Evolutionary conservation across 2,888 invertebrate species (phyloP), one percentile per base, ranked within the genome.

Genomic region (Calameuta pallipes): DNA sequence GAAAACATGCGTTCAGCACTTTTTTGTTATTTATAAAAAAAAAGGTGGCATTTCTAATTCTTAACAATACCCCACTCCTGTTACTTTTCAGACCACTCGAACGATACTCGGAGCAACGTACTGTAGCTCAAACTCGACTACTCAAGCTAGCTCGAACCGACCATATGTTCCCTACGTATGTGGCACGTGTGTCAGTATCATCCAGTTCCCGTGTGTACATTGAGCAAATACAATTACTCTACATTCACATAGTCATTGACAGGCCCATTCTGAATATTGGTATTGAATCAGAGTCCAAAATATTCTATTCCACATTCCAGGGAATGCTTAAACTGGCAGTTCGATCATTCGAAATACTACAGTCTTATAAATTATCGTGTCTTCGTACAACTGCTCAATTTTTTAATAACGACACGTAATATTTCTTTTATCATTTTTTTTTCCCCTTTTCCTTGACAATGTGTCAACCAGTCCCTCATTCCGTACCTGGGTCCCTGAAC

Each of bases 181-280:
- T 56, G 56, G 56, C 56, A 56, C 56, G 56, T 56, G 23, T 56
- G 56, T 56, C 56, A 56, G 56, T 56, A 56, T 56, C 56, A 56
- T 56, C 56, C 56, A 56, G 56, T 56, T 9, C 56, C 56, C 56
- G 31, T 75, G 69, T 35, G 34, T 41, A 23, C 34, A 1, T 34
- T 36, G 76, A 81, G 70, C 75, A 79, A 78, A 81, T 56, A 81
- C 74, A 80, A 80, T 81, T 80, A 79, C 77, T 77, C 76, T 74
- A 36, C 76, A 41, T 69, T 35, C 70, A 11, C 74, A 30, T 33
- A 56, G 73, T 30, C 78, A 41, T 74, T 68, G 78, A 56, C 56
- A 56, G 56, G 56, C 56, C 56, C 56, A 56, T 56, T 56, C 56
- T 78, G 15, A 75, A 74, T 74, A 35, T 80, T 80, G 76, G 68